phyloP scores from a whole-genome alignment of 2,797 vertebrate species.

The Arctocebus calabarensis region DNA sequence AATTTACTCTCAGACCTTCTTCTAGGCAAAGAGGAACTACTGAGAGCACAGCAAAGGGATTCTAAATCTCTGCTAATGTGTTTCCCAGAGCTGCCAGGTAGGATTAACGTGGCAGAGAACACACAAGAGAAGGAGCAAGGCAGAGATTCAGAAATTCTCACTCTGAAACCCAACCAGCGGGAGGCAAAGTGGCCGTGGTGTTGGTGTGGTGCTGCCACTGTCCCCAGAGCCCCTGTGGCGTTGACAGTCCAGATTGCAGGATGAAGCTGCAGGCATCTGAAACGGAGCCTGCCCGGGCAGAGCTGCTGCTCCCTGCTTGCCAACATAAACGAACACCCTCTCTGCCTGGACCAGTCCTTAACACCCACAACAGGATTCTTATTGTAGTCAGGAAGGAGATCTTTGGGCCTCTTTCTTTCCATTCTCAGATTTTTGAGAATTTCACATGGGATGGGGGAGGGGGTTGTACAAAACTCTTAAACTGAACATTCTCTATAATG shows the following conservation, averaged over 20 bases:
- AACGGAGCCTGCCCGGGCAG: slow-evolving; percentile 67
- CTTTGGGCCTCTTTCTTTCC: not conserved
- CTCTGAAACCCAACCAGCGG: not conserved
- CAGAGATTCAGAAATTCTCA: not conserved
- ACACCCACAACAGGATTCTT: slow-evolving; percentile 61
- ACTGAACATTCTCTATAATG: not conserved
- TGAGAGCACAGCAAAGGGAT: not conserved
- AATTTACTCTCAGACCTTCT: not conserved
- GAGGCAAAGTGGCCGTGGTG: not conserved
- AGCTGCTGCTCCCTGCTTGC: not conserved
- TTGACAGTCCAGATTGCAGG: not conserved
- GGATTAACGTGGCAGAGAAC: not conserved
- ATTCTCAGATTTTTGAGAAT: not conserved
- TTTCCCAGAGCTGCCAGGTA: not conserved
- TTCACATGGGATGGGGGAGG: not conserved
- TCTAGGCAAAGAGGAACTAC: not conserved
- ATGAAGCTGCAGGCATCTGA: not conserved
- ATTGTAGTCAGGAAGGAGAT: slow-evolving; percentile 39
- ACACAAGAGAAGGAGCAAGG: not conserved
- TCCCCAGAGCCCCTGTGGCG: not conserved
- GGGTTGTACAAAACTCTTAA: not conserved
- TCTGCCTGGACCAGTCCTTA: slow-evolving; percentile 60
- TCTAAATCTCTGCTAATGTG: not conserved
- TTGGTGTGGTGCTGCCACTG: not conserved
- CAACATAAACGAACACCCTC: slow-evolving; percentile 17